Conservation (phyloP, 2,888 invertebrate genomes). For the Macaria liturata region DNA sequence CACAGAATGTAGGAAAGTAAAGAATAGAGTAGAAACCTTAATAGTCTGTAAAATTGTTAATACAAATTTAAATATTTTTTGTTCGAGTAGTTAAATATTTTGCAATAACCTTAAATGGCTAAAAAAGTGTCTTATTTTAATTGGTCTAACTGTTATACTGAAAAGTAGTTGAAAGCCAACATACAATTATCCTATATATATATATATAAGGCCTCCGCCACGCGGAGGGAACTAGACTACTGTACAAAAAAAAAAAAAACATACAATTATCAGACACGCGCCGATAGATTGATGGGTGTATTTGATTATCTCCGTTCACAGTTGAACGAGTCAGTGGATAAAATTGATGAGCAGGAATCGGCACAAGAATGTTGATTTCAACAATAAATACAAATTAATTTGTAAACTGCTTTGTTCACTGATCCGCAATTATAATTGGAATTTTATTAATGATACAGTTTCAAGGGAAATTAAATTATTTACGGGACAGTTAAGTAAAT, state of each 20-base stretch:
- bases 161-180: conserved; percentile 2
- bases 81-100: no score
- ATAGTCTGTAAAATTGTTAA: no score
- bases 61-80: no score
- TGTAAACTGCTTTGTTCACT: conserved; percentile 11
- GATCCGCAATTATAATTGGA: conserved; percentile 18
- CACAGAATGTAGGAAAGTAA: no score
- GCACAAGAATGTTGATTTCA: conserved; percentile 47
- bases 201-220: no score
- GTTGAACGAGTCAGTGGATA: conserved; percentile 37
- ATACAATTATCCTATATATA: neutral
- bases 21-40: no score
- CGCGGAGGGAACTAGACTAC: no score
- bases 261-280: neutral
- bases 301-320: conserved; percentile 32
- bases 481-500: no score
- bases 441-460: conserved; percentile 10
- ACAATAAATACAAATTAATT: conserved; percentile 36
- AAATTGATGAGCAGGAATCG: conserved; percentile 49
- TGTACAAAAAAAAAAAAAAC: neutral
- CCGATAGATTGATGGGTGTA: conserved; percentile 24
- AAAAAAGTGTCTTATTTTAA: neutral
- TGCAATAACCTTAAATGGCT: no score
- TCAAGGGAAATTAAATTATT: neutral
- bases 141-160: neutral